These are phyloP conservation scores for Bujurquina vittata DNA, from an alignment of 2,113 vertebrate species.

Conservation along the genomic window DNA sequence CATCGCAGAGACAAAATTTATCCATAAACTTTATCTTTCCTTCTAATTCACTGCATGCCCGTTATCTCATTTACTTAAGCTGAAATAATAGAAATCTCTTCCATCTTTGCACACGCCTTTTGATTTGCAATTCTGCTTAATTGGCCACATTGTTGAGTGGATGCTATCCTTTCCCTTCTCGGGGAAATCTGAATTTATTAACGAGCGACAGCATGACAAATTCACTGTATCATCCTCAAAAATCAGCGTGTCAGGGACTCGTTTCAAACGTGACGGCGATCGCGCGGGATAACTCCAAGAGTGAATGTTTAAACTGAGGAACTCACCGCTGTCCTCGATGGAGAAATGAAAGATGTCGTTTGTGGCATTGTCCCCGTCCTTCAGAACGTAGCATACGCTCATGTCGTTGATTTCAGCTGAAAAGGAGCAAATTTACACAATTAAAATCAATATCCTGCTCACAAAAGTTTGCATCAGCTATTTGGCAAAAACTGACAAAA, in stretches of 20 bases:
- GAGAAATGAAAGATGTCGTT: constrained; percentile 87
- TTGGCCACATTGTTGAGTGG: neutral
- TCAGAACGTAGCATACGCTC: constrained; percentile 85
- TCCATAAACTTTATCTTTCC: neutral
- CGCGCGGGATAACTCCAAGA: neutral
- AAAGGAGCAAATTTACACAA: constrained; percentile 38
- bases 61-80: neutral
- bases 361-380: constrained; percentile 78
- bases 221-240: neutral
- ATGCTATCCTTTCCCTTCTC: neutral
- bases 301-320: neutral
- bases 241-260: neutral
- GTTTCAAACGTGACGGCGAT: neutral
- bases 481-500: constrained; percentile 7
- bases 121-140: constrained; percentile 3
- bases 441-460: neutral
- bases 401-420: constrained; percentile 86
- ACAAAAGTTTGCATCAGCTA: neutral
- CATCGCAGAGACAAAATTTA: constrained; percentile 7
- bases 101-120: constrained; percentile 13
- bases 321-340: constrained; percentile 86
- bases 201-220: neutral
- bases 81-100: constrained; percentile 16
- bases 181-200: neutral
- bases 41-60: neutral